These are phyloP conservation scores for Microcebus jonahi DNA, from an alignment of 2,113 vertebrate species.

Conservation along the genomic window DNA sequence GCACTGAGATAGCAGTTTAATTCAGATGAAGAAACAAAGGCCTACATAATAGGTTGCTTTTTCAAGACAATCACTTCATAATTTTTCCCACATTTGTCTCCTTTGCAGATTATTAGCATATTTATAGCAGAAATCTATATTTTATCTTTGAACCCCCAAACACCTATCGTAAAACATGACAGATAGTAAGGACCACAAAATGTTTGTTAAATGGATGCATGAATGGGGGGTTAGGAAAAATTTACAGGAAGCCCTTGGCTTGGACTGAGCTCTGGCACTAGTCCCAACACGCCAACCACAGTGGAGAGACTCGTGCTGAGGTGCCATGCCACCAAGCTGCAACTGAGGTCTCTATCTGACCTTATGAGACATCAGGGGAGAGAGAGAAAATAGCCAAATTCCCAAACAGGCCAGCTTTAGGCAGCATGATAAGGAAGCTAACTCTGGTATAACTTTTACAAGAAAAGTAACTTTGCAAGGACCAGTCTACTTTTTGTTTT, in stretches of 20 bases:
- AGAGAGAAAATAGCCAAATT: not conserved
- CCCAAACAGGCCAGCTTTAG: not conserved
- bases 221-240: not conserved
- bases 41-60: not conserved
- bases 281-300: not conserved
- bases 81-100: not conserved
- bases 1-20: not conserved
- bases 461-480: not conserved
- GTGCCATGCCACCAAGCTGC: not conserved
- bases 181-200: not conserved
- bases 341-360: not conserved
- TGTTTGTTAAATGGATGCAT: not conserved
- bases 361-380: not conserved
- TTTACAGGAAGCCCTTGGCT: not conserved
- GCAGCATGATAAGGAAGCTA: not conserved
- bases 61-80: not conserved
- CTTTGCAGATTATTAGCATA: not conserved
- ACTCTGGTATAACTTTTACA: not conserved
- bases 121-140: not conserved
- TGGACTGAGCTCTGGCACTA: not conserved
- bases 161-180: not conserved
- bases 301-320: not conserved
- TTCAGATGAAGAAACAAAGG: not conserved
- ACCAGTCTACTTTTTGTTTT: not conserved
- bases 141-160: not conserved